These are phyloP conservation scores for Saguinus midas DNA, from an alignment of 2,113 vertebrate genomes.

Conservation along the genomic window DNA sequence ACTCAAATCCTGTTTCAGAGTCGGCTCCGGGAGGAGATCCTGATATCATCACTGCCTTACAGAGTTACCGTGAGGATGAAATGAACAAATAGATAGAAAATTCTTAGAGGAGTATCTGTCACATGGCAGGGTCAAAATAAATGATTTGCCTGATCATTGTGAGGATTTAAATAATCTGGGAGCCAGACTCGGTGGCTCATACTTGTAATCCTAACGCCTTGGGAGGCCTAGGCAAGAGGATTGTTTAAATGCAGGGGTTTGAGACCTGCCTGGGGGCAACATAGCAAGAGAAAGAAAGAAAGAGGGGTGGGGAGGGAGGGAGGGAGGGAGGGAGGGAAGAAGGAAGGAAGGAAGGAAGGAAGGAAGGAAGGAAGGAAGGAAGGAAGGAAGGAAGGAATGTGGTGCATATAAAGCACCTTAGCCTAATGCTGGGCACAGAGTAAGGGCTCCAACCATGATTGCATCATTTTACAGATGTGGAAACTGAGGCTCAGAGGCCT, in stretches of 20 bases:
- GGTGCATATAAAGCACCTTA: rapidly evolving
- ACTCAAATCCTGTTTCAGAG: not conserved
- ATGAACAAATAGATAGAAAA: rapidly evolving
- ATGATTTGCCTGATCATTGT: not conserved
- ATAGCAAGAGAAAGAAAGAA: too few relatives aligned
- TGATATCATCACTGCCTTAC: rapidly evolving
- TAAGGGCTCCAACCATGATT: not conserved
- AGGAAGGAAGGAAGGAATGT: rapidly evolving
- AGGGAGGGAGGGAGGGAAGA: too few relatives aligned
- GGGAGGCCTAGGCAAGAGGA: too few relatives aligned
- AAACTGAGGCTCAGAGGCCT: not conserved
- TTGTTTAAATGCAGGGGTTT: too few relatives aligned
- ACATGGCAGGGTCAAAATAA: rapidly evolving
- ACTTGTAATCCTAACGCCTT: too few relatives aligned
- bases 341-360: too few relatives aligned
- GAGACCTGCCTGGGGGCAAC: too few relatives aligned
- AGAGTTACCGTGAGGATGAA: not conserved
- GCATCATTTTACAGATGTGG: not conserved
- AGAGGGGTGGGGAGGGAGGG: too few relatives aligned
- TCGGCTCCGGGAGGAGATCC: not conserved
- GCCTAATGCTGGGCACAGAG: not conserved
- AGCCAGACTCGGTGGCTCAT: too few relatives aligned
- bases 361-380: too few relatives aligned
- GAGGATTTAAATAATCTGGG: too few relatives aligned
- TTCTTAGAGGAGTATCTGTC: not conserved